Evolutionary conservation across 2,888 invertebrate species (phyloP).

Genomic region (Cephus nigrinus): DNA sequence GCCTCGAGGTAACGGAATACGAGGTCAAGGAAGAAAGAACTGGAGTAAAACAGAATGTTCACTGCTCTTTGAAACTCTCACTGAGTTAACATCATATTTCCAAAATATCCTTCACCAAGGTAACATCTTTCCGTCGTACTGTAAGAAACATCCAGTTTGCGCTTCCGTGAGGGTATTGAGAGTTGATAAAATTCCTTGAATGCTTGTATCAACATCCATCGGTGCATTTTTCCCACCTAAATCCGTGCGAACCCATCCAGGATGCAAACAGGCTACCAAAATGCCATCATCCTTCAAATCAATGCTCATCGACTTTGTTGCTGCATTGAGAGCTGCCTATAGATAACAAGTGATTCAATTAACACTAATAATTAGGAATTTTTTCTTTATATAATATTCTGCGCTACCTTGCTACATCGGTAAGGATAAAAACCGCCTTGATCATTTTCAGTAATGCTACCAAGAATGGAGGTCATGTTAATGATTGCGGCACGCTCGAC

Average conservation of each 20-base stretch:
- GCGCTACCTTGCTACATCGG: slow-evolving; percentile 83
- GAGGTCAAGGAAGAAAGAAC: slow-evolving; percentile 20
- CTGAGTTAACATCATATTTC: not conserved
- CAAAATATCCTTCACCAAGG: slow-evolving; percentile 73
- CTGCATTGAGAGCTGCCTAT: slow-evolving; percentile 87
- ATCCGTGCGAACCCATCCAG: slow-evolving; percentile 92
- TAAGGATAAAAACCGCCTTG: slow-evolving; percentile 88
- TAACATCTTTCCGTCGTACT: slow-evolving; percentile 80
- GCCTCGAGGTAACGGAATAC: slow-evolving; percentile 6
- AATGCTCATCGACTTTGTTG: slow-evolving; percentile 84
- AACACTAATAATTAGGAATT: not conserved
- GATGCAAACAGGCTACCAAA: slow-evolving; percentile 81
- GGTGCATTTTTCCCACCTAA: slow-evolving; percentile 89
- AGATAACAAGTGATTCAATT: slow-evolving; percentile 46
- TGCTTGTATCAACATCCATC: slow-evolving; percentile 77
- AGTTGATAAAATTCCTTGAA: slow-evolving; percentile 74
- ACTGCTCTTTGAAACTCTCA: not conserved
- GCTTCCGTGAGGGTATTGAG: slow-evolving; percentile 72
- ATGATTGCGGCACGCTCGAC: slow-evolving; percentile 78
- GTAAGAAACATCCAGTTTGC: slow-evolving; percentile 82
- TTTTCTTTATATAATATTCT: not conserved
- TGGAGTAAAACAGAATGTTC: not conserved
- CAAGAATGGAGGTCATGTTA: slow-evolving; percentile 86
- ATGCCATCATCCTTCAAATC: slow-evolving; percentile 83
- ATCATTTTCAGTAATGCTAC: slow-evolving; percentile 80